Conservation (phyloP, 1,140 invertebrate genomes). For the Trachymyrmex cornetzi region DNA sequence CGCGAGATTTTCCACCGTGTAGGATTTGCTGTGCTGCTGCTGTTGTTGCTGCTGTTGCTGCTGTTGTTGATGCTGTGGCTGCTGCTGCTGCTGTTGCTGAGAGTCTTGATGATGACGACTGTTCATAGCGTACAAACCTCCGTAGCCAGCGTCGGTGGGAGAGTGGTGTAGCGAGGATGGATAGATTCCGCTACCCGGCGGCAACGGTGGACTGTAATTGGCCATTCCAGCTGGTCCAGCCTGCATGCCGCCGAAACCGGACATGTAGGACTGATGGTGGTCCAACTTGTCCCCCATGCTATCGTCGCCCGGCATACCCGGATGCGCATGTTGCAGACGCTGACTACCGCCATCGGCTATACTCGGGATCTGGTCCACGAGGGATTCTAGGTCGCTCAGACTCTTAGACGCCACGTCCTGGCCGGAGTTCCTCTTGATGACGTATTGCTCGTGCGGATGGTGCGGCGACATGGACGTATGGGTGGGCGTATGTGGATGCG, state of each 20-base stretch:
- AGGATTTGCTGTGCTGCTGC: conserved; percentile 85
- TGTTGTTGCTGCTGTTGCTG: conserved; percentile 78
- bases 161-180: conserved; percentile 80
- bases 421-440: conserved; percentile 81
- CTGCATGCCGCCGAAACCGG: conserved; percentile 73
- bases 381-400: conserved; percentile 94
- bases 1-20: conserved; percentile 85
- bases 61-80: conserved; percentile 72
- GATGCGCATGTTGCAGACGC: conserved; percentile 81
- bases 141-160: conserved; percentile 81
- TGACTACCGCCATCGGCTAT: conserved; percentile 90
- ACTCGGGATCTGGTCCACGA: conserved; percentile 96
- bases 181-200: conserved; percentile 75
- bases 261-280: conserved; percentile 82
- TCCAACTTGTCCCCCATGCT: conserved; percentile 77
- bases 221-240: conserved; percentile 76
- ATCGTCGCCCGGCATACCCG: conserved; percentile 80
- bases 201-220: conserved; percentile 83
- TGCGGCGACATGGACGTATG: conserved; percentile 84
- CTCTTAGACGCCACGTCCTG: conserved; percentile 95
- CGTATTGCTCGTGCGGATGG: conserved; percentile 84
- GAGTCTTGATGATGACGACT: conserved; percentile 75
- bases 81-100: conserved; percentile 63
- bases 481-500: conserved; percentile 84
- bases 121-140: conserved; percentile 80